Evolutionary conservation across 2,888 invertebrate genomes (phyloP), one percentile per base, ranked within the genome.

Genomic region (Piscicola geometra): DNA sequence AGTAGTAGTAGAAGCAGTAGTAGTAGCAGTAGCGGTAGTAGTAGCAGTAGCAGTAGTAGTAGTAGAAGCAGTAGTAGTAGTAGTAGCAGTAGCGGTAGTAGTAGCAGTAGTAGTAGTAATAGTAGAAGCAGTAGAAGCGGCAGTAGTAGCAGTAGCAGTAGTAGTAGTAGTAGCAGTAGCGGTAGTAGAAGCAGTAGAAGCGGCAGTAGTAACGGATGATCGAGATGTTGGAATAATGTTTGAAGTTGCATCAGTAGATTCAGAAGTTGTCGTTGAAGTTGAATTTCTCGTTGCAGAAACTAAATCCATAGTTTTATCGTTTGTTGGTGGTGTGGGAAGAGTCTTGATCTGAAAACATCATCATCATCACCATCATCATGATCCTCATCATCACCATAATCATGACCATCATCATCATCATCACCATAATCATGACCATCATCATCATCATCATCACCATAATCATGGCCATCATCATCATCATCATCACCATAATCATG

Each of bases 51-150:
- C 15, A 41, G 41, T 41, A 41, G 41, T 41, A 41, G 41, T 41
- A 41, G 41, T 41, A 41, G 41, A 9, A 41, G 41, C 15, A 41
- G 41, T 41, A 41, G 41, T 41, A 41, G 41, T 41, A 41, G 41
- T 41, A 41, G 64, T 64, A 64, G 64, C 21, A 64, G 64, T 30
- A 64, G 64, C 21, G 21, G 64, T 28, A 64, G 64, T 64, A 64
- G 64, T 64, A 64, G 64, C 21, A 64, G 64, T 30, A 64, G 64
- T 64, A 28, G 64, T 64, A 41, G 64, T 64, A 64, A n/a, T 64
- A 64, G 64, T 30, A 64, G 64, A 12, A 64, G n/a, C 9, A 64
- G 64, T 64, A 64, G n/a, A 12, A n/a, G n/a, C 21, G 21, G 64
- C 9, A 64, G n/a, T 30, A 64, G n/a, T 64, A 30, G n/a, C 21